Percentiles rank a stretch among this genome's conserved stretches.
Conservation (phyloP, 2,888 invertebrate species). For the Frankliniella fusca region DNA sequence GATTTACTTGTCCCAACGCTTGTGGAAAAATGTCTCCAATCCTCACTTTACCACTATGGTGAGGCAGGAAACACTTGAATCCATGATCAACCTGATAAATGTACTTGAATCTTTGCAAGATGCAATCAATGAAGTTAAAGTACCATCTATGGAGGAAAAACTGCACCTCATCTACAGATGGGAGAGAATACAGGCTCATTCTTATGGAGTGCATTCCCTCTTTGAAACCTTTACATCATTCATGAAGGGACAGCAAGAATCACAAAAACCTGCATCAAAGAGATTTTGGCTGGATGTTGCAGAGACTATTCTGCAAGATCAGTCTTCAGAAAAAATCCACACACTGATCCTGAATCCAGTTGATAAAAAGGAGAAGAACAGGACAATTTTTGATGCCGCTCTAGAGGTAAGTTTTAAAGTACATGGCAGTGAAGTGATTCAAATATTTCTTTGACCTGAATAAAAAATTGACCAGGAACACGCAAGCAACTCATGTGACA, state of each 20-base stretch:
- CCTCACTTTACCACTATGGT: neutral
- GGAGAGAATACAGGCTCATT: neutral
- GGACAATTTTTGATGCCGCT: neutral
- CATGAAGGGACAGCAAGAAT: slow-evolving; percentile 46
- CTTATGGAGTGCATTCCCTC: slow-evolving; percentile 42
- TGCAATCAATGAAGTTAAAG: neutral
- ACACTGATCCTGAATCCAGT: slow-evolving; percentile 41
- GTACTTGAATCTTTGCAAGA: neutral
- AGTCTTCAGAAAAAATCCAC: slow-evolving; percentile 52
- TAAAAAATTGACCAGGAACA: slow-evolving; percentile 54
- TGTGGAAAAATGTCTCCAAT: neutral
- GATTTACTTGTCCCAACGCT: neutral
- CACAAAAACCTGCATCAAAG: neutral
- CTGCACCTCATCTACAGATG: neutral
- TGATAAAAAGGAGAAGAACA: neutral
- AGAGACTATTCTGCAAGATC: slow-evolving; percentile 61
- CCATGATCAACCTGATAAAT: neutral
- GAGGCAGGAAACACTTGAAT: neutral
- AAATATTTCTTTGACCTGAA: neutral
- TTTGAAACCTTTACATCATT: slow-evolving; percentile 65
- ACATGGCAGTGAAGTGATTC: neutral
- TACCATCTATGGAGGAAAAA: neutral
- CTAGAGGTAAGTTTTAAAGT: neutral
- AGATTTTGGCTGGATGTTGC: slow-evolving; percentile 61
- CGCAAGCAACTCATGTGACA: slow-evolving; percentile 62